Percentiles rank a stretch among this genome's conserved stretches.
Evolutionary conservation across 2,888 invertebrate genomes (phyloP).

Genomic region (Psylliodes chrysocephalus): DNA sequence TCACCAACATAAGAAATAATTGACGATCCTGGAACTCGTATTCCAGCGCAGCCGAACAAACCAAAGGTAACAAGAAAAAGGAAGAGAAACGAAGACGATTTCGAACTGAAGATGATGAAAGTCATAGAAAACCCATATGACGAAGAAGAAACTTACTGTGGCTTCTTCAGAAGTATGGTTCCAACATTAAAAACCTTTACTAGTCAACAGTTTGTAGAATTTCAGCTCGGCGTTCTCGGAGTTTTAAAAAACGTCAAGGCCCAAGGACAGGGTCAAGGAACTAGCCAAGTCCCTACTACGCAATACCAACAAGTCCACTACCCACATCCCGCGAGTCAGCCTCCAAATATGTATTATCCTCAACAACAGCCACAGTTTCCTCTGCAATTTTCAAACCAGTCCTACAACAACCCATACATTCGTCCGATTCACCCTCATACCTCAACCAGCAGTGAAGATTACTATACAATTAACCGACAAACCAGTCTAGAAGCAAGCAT

Average conservation of each 20-base stretch:
- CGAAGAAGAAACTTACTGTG: neutral
- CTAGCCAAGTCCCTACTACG: neutral
- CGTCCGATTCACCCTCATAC: conserved; percentile 8
- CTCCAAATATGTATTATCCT: conserved; percentile 8
- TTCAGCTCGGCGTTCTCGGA: conserved; percentile 15
- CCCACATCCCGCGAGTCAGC: neutral
- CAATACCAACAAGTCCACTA: conserved; percentile 4
- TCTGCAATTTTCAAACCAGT: conserved; percentile 6
- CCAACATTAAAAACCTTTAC: conserved; percentile 9
- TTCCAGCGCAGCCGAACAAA: too few species aligned
- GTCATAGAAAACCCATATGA: conserved; percentile 6
- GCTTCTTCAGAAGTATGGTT: neutral
- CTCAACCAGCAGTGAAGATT: conserved; percentile 4
- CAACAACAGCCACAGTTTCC: conserved; percentile 7
- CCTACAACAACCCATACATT: conserved; percentile 8
- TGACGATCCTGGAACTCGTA: too few species aligned
- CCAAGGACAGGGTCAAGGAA: too few species aligned
- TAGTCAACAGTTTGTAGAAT: conserved; percentile 8
- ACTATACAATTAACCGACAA: conserved; percentile 5
- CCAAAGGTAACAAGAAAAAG: too few species aligned
- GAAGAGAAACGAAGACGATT: conserved; percentile 4
- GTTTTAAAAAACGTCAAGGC: neutral
- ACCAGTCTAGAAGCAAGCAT: conserved; percentile 3
- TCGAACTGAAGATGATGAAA: conserved; percentile 16
- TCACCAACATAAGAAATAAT: too few species aligned